These are phyloP conservation scores for Pentalonia nigronervosa DNA, from an alignment of 1,140 invertebrate species.

Conservation along the genomic window DNA sequence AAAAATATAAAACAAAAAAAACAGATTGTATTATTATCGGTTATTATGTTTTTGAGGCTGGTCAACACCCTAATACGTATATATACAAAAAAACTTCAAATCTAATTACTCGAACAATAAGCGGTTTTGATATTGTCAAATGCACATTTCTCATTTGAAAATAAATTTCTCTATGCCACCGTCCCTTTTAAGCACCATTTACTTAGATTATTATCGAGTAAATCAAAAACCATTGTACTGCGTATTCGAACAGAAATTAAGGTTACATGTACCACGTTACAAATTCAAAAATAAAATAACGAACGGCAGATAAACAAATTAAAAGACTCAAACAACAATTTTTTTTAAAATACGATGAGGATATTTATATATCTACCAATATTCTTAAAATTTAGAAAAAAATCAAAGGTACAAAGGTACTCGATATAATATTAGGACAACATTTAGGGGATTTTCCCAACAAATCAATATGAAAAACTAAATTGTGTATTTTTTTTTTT, in stretches of 20 bases:
- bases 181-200: conserved; percentile 44
- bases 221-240: conserved; percentile 49
- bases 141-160: conserved; percentile 41
- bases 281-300: background rate
- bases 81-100: background rate
- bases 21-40: background rate
- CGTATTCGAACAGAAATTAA: background rate
- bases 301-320: background rate
- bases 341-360: background rate
- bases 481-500: background rate
- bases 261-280: too few relatives aligned
- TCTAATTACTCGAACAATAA: conserved; percentile 52
- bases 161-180: conserved; percentile 24
- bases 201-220: conserved; percentile 55
- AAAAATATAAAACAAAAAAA: background rate
- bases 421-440: background rate
- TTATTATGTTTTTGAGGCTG: background rate
- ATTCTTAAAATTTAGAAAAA: background rate
- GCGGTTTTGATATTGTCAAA: conserved; percentile 52
- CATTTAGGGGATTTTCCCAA: background rate
- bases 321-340: background rate
- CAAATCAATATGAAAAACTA: background rate
- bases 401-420: background rate
- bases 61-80: background rate
- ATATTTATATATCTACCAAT: background rate